Conservation (phyloP, 1,140 invertebrate genomes). For the Ylistrum balloti region DNA sequence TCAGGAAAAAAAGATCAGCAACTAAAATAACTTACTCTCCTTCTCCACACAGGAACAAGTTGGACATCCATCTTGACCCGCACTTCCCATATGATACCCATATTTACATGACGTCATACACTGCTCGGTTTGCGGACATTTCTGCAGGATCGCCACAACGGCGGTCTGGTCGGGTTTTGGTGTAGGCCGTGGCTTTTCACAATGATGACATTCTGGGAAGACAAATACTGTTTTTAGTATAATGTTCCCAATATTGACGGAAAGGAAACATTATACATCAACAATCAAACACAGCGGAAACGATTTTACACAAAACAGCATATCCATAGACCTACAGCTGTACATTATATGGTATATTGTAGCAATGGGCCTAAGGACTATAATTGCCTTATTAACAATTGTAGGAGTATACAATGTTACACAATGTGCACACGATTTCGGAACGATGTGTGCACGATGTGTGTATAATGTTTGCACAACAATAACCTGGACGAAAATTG, state of each 20-base stretch:
- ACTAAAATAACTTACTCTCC: background rate
- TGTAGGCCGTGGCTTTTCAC: conserved; percentile 43
- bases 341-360: too few relatives aligned
- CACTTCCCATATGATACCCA: conserved; percentile 51
- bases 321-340: too few relatives aligned
- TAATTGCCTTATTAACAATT: too few relatives aligned
- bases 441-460: too few relatives aligned
- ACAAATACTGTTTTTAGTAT: background rate
- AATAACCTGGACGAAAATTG: too few relatives aligned
- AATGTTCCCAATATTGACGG: background rate
- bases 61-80: conserved; percentile 51
- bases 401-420: too few relatives aligned
- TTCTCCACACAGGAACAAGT: conserved; percentile 52
- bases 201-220: conserved; percentile 9
- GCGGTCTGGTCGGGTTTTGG: conserved; percentile 46
- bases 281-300: background rate
- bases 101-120: conserved; percentile 60
- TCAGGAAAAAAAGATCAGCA: too few relatives aligned
- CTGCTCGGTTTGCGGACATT: conserved; percentile 53
- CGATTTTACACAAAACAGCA: too few relatives aligned
- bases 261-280: background rate
- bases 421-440: too few relatives aligned
- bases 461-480: too few relatives aligned
- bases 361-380: too few relatives aligned
- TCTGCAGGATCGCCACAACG: conserved; percentile 47